Evolutionary conservation across 2,797 vertebrate species (phyloP).

Genomic region (Thaleichthys pacificus): DNA sequence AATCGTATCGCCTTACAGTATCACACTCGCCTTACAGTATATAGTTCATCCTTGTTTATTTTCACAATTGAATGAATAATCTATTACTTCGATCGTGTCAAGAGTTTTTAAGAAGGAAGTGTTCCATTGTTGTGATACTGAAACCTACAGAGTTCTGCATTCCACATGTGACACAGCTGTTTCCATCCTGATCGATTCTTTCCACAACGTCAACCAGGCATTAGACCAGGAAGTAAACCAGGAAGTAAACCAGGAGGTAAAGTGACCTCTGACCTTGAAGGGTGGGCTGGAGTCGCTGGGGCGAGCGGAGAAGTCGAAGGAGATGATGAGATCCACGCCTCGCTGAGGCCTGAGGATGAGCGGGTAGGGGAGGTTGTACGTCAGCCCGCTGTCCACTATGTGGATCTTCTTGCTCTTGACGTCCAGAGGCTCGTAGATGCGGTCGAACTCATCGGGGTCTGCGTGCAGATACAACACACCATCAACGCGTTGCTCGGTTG

Average conservation of each 20-base stretch:
- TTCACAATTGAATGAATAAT: too few relatives aligned
- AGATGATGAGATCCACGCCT: slow-evolving; percentile 91
- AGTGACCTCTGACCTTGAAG: slow-evolving; percentile 83
- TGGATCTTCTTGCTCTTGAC: slow-evolving; percentile 99
- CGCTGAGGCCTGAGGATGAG: slow-evolving; percentile 91
- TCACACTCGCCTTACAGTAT: too few relatives aligned
- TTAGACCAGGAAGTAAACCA: not conserved
- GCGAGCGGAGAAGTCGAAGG: slow-evolving; percentile 96
- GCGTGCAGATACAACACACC: not conserved
- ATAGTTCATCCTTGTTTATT: too few relatives aligned
- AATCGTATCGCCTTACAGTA: too few relatives aligned
- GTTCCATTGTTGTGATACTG: too few relatives aligned
- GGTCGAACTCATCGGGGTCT: slow-evolving; percentile 97
- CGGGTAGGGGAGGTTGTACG: slow-evolving; percentile 94
- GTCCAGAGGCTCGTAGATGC: slow-evolving; percentile 94
- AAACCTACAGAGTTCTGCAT: too few relatives aligned
- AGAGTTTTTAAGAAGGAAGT: too few relatives aligned
- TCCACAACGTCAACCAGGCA: not conserved
- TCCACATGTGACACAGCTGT: too few relatives aligned
- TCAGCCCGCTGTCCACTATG: slow-evolving; percentile 95
- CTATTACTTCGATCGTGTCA: too few relatives aligned
- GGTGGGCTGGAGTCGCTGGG: slow-evolving; percentile 96
- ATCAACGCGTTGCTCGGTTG: not conserved
- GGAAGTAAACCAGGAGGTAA: not conserved
- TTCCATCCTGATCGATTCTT: not conserved